Base-by-base conservation (phyloP, 2,113 vertebrate genomes). In the Myanophis thanlyinensis region DNA sequence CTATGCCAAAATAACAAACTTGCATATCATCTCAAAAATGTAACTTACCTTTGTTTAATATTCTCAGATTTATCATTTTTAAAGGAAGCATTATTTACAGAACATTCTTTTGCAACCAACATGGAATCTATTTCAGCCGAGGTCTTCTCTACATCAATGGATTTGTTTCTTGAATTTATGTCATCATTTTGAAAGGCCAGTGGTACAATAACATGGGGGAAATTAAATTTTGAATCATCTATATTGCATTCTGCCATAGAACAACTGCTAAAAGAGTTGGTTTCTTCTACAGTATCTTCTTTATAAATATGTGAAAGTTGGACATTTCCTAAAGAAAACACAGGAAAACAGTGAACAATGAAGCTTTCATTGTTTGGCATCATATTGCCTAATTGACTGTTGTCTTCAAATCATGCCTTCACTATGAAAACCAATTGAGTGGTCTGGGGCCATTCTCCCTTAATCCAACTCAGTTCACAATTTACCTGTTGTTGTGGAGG, bases 161-260 rank as follows among this genome's bases (percentile, higher is more conserved):
- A 93, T 90, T 67, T 97, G 25, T 97, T 97, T 90, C 94, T 97
- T 85, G 94, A 13, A 27, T 94, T 98, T 90, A 95, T 13, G 52
- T 96, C 98, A 94, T 97, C 98, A 0, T 98, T 97, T 2, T 98
- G 98, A 1, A 98, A 98, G 88, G 98, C 97, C 95, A 98, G 97
- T 6, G 98, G 98, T 1, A 98, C 93, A 47, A 96, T 93, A 93
- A 99, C 98, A 3, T 98, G 98, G 0, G 98, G 98, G 47, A 98
- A 98, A 95, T 98, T 98, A 95, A 98, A 96, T 9, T 98, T 97
- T 0, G 98, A 98, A 96, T 99, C 98, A 94, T 99, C 99, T 0
- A 97, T 98, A 52, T 97, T 98, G 89, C 98, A 98, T 93, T 99
- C 99, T 1, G 98, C 99, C 1, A 98, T 97, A 0, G 98, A 98